phyloP scores from a whole-genome alignment of 1,140 invertebrate species.

The Zaprionus capensis region DNA sequence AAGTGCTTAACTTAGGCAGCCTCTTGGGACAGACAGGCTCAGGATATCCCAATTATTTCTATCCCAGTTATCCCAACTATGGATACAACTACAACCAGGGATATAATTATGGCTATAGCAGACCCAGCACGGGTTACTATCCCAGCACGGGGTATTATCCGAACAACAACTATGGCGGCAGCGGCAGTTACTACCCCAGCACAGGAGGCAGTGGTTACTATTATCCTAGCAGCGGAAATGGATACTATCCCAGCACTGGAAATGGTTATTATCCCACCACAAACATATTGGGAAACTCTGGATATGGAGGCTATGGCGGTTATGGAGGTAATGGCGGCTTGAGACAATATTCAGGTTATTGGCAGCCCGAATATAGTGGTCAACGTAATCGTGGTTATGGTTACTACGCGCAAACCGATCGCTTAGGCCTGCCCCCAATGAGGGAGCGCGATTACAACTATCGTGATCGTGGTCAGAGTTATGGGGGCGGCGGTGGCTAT shows the following conservation, averaged over 20 bases:
- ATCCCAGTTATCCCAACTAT: constrained; percentile 34
- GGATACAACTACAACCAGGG: constrained; percentile 11
- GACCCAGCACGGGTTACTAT: constrained; percentile 45
- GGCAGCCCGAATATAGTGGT: constrained; percentile 77
- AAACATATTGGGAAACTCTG: constrained; percentile 70
- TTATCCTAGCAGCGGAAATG: constrained; percentile 43
- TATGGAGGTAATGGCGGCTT: constrained; percentile 85
- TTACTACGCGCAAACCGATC: constrained; percentile 75
- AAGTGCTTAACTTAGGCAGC: constrained; percentile 72
- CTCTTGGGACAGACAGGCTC: constrained; percentile 45
- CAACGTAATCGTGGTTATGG: constrained; percentile 81
- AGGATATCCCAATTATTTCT: constrained; percentile 62
- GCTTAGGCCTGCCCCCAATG: constrained; percentile 71
- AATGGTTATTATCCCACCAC: constrained; percentile 67
- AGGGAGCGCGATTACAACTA: constrained; percentile 53
- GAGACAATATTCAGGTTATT: constrained; percentile 83
- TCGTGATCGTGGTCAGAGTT: constrained; percentile 35
- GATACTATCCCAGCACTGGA: constrained; percentile 33
- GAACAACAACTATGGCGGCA: constrained; percentile 28
- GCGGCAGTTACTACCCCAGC: constrained; percentile 53
- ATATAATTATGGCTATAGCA: constrained; percentile 38
- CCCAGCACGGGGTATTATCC: constrained; percentile 44
- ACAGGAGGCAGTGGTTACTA: constrained; percentile 35
- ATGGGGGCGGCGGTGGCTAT: constrained; percentile 28
- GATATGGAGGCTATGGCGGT: constrained; percentile 83